Evolutionary conservation across 2,797 vertebrate genomes (phyloP).

Genomic region (Lacerta viridis): DNA sequence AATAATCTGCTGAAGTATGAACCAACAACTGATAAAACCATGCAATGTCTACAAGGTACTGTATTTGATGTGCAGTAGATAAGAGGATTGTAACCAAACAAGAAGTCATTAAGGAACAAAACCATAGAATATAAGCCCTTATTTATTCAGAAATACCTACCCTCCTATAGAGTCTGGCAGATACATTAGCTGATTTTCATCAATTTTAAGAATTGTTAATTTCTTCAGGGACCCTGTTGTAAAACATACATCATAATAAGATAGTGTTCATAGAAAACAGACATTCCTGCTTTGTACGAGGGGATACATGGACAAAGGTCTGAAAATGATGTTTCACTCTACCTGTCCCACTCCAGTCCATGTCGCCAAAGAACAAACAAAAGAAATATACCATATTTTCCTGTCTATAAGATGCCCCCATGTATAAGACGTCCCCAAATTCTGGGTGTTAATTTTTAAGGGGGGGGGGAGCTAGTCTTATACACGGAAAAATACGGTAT

Average conservation of each 20-base stretch:
- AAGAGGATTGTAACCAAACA: slow-evolving; percentile 5
- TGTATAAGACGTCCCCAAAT: too few species aligned
- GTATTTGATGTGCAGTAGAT: background rate
- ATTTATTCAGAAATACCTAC: slow-evolving; percentile 76
- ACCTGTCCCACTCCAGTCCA: background rate
- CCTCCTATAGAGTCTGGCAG: slow-evolving; percentile 96
- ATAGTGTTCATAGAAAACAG: slow-evolving; percentile 29
- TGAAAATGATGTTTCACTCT: background rate
- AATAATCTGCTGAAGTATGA: background rate
- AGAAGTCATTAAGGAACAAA: background rate
- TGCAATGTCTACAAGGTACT: background rate
- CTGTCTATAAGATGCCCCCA: too few species aligned
- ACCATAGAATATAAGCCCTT: background rate
- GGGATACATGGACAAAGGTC: background rate
- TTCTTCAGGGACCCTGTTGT: slow-evolving; percentile 92
- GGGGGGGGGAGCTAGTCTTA: too few species aligned
- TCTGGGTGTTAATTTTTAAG: too few species aligned
- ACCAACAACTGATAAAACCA: background rate
- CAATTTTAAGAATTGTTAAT: slow-evolving; percentile 95
- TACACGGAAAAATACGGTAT: too few species aligned
- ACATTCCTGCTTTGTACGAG: background rate
- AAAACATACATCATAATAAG: slow-evolving; percentile 60
- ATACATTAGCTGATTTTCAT: slow-evolving; percentile 97
- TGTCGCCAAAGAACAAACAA: background rate
- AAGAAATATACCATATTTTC: too few species aligned